Base-by-base conservation (phyloP, 1,140 invertebrate genomes). In the Tigriopus japonicus region DNA sequence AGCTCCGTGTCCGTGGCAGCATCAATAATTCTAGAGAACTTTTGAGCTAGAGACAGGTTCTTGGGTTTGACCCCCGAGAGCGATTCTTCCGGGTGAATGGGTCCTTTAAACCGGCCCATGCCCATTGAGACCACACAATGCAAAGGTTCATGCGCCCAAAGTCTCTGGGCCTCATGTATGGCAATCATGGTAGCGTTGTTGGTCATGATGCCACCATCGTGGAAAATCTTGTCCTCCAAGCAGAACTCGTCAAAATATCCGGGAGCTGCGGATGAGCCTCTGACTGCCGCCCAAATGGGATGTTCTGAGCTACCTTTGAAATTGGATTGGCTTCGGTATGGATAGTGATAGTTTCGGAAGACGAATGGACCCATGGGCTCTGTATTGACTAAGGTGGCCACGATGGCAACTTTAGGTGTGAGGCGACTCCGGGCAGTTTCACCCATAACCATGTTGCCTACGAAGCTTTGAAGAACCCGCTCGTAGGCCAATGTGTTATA, bases 151-250 rank as follows among this genome's bases (percentile, higher is more conserved):
- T 83, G 75, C 1, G 88, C 88, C 85, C 88, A 95, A 13, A 95
- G 69, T 42, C 84, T 76, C 67, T 80, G 81, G 0, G 85, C 83
- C 73, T 96, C 91, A 67, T 92, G 87, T 42, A 95, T 75, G 0
- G 85, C 91, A 1, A 95, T 79, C 1, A 85, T 84, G 14, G 87
- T 83, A 0, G 90, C 89, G 73, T 95, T 95, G 73, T 95, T 95
- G 0, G 84, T 81, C 67, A 93, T 72, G 64, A 93, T 80, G 14
- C 89, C 90, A 66, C 83, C 85, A 74, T 86, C 86, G 81, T 84
- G 67, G 42, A 90, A 86, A 63, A 91, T 70, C 67, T 80, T 76
- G 24, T 84, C 81, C 56, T 80, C 81, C 15, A 85, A 73, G 65
- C 78, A 77, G 66, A 84, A 89, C 69, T 92, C 87, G 69, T 87